Conservation (phyloP, 2,797 vertebrate genomes). For the Intellagama lesueurii region DNA sequence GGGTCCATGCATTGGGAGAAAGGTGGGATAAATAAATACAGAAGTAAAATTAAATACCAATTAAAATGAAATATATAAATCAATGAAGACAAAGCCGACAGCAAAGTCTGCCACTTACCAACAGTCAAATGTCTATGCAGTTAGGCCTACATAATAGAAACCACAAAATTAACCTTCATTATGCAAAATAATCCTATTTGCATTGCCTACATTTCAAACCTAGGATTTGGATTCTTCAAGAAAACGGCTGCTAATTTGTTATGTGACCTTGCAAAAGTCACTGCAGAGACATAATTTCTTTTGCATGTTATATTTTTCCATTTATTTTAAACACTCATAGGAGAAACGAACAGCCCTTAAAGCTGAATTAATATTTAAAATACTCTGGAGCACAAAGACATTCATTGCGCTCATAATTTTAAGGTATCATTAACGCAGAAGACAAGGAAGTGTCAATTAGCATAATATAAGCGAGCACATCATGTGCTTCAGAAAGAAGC, state of each 20-base stretch:
- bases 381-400: slow-evolving; percentile 39
- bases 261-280: neutral
- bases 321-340: slow-evolving; percentile 43
- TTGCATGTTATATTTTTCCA: slow-evolving; percentile 43
- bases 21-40: too few relatives aligned
- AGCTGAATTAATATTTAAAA: slow-evolving; percentile 56
- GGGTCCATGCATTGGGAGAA: too few relatives aligned
- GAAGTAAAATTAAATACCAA: too few relatives aligned
- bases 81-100: neutral
- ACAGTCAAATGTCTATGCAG: neutral
- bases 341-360: slow-evolving; percentile 35
- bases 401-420: slow-evolving; percentile 31
- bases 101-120: neutral
- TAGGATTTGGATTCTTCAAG: neutral
- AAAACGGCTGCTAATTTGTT: neutral
- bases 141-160: neutral
- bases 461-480: slow-evolving; percentile 32
- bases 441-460: slow-evolving; percentile 50
- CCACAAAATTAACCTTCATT: neutral
- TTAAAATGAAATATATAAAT: neutral
- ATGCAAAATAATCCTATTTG: neutral
- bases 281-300: slow-evolving; percentile 13
- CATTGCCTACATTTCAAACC: neutral
- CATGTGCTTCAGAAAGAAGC: neutral
- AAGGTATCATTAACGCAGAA: slow-evolving; percentile 51